Base-by-base conservation (phyloP, 2,888 invertebrate genomes). In the Ichneumon xanthorius region DNA sequence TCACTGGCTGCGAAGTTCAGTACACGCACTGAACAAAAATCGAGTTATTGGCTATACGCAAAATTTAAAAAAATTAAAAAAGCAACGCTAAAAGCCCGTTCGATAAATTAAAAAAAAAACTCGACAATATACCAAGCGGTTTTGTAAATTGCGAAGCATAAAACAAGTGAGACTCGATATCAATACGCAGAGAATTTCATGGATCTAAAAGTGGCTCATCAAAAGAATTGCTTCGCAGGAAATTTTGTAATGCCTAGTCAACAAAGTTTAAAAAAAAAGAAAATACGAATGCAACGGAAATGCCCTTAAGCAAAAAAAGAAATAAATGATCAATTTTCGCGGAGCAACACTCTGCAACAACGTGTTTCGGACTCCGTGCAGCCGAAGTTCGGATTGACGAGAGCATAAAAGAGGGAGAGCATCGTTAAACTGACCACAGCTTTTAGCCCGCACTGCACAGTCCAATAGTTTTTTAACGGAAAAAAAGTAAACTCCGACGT, bases 371-470 rank as follows among this genome's bases (percentile, higher is more conserved):
- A 58, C 58, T 58, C 22, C 22, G 58, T 58, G 58, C 58, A 0
- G 26, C 22, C 26, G 58, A 26, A 58, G 58, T 58, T 26, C 26
- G 58, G 58, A 58, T 22, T 22, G 58, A 58, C 22, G 58, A 22
- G 58, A 11, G 58, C 3, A 16, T 16, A 16, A 58, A 58, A 58
- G 58, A 5, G 58, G 58, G 26, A 58, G 16, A 11, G 58, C 22
- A 58, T 58, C 58, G 58, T 58, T 58, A 58, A 58, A 58, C 58
- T 26, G 58, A 58, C 58, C 22, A 26, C 58, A 22, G 58, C 58
- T 58, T 58, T 58, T 58, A 58, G 58, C 22, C 14, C 22, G 45
- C 45, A 45, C 14, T 4, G 58, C 19, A 26, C 58, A 26, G 58
- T 58, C 58, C 22, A 58, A 22, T 26, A 58, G 22, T 58, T 58